Percentiles rank a stretch among this genome's conserved stretches.
phyloP scores from a whole-genome alignment of 2,113 vertebrate genomes.

The Corvus cornix region DNA sequence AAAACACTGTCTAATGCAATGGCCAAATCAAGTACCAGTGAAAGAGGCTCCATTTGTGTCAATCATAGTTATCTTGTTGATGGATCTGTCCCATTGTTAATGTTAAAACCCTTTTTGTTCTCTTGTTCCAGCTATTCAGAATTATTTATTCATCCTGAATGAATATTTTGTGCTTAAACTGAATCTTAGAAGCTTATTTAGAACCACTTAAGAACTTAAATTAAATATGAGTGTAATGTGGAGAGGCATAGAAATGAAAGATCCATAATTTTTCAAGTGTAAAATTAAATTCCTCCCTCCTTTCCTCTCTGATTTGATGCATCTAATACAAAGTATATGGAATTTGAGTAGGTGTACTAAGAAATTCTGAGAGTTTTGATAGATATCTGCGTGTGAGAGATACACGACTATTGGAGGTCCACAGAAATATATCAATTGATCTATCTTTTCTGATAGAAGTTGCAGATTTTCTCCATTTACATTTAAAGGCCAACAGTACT shows the following conservation, averaged over 20 bases:
- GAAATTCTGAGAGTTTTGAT: background rate
- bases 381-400: background rate
- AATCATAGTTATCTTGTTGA: background rate
- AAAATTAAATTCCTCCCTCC: conserved; percentile 11
- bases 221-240: background rate
- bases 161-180: conserved; percentile 15
- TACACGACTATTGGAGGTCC: background rate
- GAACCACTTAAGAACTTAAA: background rate
- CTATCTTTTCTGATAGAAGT: background rate
- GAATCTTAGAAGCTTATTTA: conserved; percentile 26
- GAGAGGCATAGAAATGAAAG: background rate
- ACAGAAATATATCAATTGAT: background rate
- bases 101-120: background rate
- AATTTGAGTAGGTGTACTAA: background rate
- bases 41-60: background rate
- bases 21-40: background rate
- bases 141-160: conserved; percentile 6
- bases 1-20: background rate
- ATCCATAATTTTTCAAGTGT: conserved; percentile 5
- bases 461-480: background rate
- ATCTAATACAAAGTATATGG: background rate
- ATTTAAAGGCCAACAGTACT: conserved; percentile 6
- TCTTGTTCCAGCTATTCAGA: conserved; percentile 3
- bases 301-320: background rate
- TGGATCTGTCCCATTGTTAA: background rate